phyloP scores from a whole-genome alignment of 2,888 invertebrate species.

The Clistopyga incitator region DNA sequence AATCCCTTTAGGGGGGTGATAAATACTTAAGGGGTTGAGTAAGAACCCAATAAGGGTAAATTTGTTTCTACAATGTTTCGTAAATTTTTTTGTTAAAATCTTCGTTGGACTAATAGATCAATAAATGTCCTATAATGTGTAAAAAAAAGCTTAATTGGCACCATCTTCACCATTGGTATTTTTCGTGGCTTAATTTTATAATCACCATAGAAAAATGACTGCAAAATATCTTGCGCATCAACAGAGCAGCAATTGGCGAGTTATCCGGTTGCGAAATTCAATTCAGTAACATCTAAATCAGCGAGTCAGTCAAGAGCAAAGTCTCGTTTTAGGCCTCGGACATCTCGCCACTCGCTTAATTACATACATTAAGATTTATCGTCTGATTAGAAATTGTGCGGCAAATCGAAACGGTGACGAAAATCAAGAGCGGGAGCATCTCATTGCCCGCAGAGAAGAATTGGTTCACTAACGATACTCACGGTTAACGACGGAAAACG shows the following conservation, averaged over 20 bases:
- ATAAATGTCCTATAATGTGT: background rate
- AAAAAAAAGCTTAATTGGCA: too few species aligned
- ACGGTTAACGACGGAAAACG: constrained; percentile 20
- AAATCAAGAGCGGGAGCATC: constrained; percentile 13
- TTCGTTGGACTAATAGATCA: too few species aligned
- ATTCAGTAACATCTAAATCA: constrained; percentile 23
- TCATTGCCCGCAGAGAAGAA: background rate
- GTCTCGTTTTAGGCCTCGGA: constrained; percentile 18
- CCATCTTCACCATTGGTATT: background rate
- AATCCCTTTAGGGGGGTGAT: background rate
- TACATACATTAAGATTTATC: constrained; percentile 48
- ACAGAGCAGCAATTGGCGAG: constrained; percentile 43
- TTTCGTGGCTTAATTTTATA: background rate
- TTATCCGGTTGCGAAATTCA: constrained; percentile 49
- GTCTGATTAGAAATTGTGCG: constrained; percentile 38
- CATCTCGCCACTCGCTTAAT: constrained; percentile 1
- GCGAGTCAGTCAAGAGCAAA: constrained; percentile 27
- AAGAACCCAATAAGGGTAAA: background rate
- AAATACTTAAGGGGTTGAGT: background rate
- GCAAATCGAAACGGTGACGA: constrained; percentile 36
- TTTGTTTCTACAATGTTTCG: background rate
- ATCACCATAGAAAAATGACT: background rate
- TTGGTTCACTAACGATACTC: background rate
- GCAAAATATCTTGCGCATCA: constrained; percentile 37
- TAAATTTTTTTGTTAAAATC: too few species aligned